Base-by-base conservation (phyloP, 2,888 invertebrate species). In the Oasisia sp. region DNA sequence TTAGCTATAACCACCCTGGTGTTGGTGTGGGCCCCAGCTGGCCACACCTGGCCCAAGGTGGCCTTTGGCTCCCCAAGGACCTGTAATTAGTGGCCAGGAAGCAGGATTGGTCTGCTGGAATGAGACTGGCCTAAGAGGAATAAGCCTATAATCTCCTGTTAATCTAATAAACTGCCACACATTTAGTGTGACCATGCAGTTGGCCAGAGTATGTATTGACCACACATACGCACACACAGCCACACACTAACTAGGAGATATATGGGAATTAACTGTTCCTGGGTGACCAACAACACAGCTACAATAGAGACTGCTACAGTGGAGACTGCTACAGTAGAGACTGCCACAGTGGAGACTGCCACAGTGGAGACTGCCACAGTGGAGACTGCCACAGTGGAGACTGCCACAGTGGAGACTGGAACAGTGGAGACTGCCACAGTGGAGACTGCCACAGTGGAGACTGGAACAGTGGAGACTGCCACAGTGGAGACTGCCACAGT, bases 31-130 rank as follows among this genome's bases (percentile, higher is more conserved):
- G 27, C 27, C 19, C n/a, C 27, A 74, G 74, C 74, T 74, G 74
- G 19, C 27, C 74, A 2, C 74, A 74, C 19, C 74, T 74, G 74
- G 27, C 3, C 27, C 74, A 19, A 74, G 74, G 27, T 74, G 74
- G n/a, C 74, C 74, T 27, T n/a, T 14, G n/a, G 74, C 74, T 27
- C 74, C 74, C 27, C 27, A 7, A 3, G 4, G 74, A 74, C n/a
- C 74, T 74, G 74, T 74, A 74, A 74, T 74, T 74, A 74, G 27
- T 27, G 74, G 74, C 50, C 74, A 74, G 74, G 74, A 74, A 19
- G 74, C 74, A 74, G 74, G 74, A 74, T 74, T 74, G 74, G 74
- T 74, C 74, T 74, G 74, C 7, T 74, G 74, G 74, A 74, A 74
- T n/a, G 74, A 74, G 74, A 74, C 4, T 19, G 27, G 27, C 74